phyloP scores from a whole-genome alignment of 2,797 vertebrate species.

The Synanceia verrucosa region DNA sequence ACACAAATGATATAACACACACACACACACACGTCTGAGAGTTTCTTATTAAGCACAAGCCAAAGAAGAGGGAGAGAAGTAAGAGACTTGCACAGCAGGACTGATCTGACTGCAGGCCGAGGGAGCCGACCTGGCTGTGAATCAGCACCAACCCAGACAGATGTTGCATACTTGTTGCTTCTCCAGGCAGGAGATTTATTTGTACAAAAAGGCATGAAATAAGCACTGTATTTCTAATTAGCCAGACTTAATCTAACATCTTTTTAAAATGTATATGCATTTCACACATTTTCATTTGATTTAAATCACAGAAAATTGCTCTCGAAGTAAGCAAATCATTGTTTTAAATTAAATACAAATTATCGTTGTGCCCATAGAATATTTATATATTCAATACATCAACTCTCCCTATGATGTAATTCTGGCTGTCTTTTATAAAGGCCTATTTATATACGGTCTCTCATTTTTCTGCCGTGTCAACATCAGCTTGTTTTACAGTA shows the following conservation, averaged over 20 bases:
- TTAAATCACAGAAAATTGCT: slow-evolving; percentile 31
- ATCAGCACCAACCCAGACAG: slow-evolving; percentile 30
- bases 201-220: slow-evolving; percentile 16
- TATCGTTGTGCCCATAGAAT: not conserved
- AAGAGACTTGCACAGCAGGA: slow-evolving; percentile 37
- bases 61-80: slow-evolving; percentile 24
- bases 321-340: slow-evolving; percentile 3
- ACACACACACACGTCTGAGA: slow-evolving; percentile 3
- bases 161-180: slow-evolving; percentile 51
- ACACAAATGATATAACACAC: slow-evolving; percentile 32
- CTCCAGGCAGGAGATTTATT: slow-evolving; percentile 23
- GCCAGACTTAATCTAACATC: not conserved
- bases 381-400: not conserved
- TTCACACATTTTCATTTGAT: slow-evolving; percentile 29
- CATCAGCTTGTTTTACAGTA: slow-evolving; percentile 22
- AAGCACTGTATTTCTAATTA: slow-evolving; percentile 9
- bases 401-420: not conserved
- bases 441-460: slow-evolving; percentile 12
- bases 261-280: not conserved
- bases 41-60: slow-evolving; percentile 57
- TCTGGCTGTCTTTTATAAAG: slow-evolving; percentile 13
- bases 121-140: slow-evolving; percentile 35
- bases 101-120: slow-evolving; percentile 32
- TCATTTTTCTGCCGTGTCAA: slow-evolving; percentile 26
- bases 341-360: not conserved